Conservation (phyloP, 2,797 vertebrate genomes). For the Numenius phaeopus region DNA sequence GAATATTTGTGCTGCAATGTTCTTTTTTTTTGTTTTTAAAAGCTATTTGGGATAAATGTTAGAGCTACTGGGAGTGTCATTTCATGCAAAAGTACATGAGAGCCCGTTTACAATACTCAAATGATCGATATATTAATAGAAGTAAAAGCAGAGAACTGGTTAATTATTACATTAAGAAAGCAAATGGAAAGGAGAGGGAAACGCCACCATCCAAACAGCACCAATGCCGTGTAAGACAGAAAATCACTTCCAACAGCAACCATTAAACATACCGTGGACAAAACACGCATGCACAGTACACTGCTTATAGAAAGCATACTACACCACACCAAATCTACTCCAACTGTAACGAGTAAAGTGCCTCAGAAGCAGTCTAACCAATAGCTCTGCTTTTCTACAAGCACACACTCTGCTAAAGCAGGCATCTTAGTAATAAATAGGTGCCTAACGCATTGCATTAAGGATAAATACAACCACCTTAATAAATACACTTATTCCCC, state of each 20-base stretch:
- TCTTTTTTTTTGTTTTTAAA: not conserved
- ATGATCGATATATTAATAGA: not conserved
- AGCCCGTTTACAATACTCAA: rapidly evolving
- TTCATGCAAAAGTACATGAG: not conserved
- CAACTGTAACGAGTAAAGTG: not conserved
- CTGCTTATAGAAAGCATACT: not conserved
- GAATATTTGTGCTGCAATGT: not conserved
- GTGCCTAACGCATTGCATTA: constrained; percentile 41
- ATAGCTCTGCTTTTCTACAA: constrained; percentile 21
- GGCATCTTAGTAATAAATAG: constrained; percentile 43
- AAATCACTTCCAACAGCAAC: constrained; percentile 1
- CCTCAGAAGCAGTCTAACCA: constrained; percentile 33
- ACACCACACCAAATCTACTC: not conserved
- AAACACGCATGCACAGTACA: not conserved
- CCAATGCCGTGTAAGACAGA: not conserved
- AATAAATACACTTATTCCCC: constrained; percentile 29
- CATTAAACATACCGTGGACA: not conserved
- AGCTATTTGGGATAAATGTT: not conserved
- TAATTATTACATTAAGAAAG: not conserved
- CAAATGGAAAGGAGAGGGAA: not conserved
- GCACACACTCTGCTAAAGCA: not conserved
- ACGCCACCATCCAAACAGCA: not conserved
- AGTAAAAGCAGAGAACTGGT: not conserved
- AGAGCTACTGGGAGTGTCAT: not conserved
- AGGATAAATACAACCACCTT: constrained; percentile 27